Evolutionary conservation across 2,113 vertebrate genomes (phyloP), one percentile per base, ranked within the genome.

Genomic region (Marmota flaviventris): DNA sequence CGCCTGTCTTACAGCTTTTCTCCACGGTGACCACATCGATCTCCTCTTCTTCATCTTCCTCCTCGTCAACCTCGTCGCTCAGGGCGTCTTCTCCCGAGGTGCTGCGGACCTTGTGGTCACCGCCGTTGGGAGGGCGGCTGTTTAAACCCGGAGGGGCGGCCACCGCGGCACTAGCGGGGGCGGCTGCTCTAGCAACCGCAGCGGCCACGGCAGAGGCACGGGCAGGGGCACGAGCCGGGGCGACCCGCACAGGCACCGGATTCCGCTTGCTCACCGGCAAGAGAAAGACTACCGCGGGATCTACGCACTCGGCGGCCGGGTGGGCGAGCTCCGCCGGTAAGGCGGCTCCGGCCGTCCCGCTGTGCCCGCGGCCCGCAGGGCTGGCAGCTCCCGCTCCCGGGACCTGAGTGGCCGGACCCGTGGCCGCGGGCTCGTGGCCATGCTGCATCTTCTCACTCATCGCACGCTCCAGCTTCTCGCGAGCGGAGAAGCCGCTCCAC

Each of bases 401-500:
- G 85, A 98, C 98, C n/a, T 98, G 91, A 11, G 89, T 91, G 8
- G 96, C 58, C n/a, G 96, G 85, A 2, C 96, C 88, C 5, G 95
- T 53, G 18, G 93, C 77, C 5, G 63, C 2, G 96, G 56, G 72
- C 97, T 98, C 8, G 37, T 98, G 98, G 87, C 99, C 99, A 98
- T 98, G 98, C 76, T 99, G 99, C 72, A 99, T 99, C 98, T 99
- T 99, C 99, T 99, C 99, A 61, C 98, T 99, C 29, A 99, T 99
- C 39, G 99, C 99, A 93, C 99, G 98, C 97, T 99, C 99, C 97
- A 99, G 99, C 98, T 99, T 99, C 98, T 99, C 99, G 24, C 99
- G 98, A 96, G 99, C 99, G 0, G 99, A 99, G 98, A 99, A 99
- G 89, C 99, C 99, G 84, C 99, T 99, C 99, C 99, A 99, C 99